Evolutionary conservation across 2,797 vertebrate species (phyloP), one percentile per base, ranked within the genome.

Genomic region (Trachops cirrhosus): DNA sequence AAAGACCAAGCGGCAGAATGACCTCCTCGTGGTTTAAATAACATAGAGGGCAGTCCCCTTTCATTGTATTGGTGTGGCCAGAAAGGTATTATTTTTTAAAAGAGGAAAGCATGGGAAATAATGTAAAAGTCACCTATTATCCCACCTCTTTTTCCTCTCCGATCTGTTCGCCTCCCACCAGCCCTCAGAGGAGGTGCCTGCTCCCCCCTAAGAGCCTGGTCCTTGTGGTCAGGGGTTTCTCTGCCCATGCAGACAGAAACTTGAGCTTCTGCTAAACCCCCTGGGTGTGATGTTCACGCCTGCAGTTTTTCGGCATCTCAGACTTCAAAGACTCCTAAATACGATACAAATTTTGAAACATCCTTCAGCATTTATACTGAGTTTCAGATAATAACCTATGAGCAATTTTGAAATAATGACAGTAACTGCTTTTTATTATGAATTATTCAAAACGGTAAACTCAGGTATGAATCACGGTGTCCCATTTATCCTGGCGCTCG

Each of bases 371-470:
- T 95, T 97, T 97, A 93, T 52, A 94, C 50, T 64, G 95, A 95
- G 89, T 74, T 92, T 44, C 16, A 1, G 95, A 93, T 96, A 96
- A 96, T 98, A 98, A 95, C 95, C 96, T 83, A 84, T 96, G 96
- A 97, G 32, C 68, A 89, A 86, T 95, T 96, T 67, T 80, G 96
- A 96, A 97, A 92, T 32, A 82, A 73, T 26, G 10, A 73, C 68
- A 77, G 16, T 74, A 14, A 54, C 52, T 85, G 41, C 78, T 26
- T 78, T 86, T 93, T 97, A 89, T 96, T 96, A 86, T 89, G 94
- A 92, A 96, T 97, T 75, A 82, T 91, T 74, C 97, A 59, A 82
- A 16, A 91, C 94, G 1, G 84, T 87, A 96, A 85, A 87, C 62
- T 91, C 68, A 2, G 67, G 15, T 32, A 2, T 64, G 91, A 93